Conservation (phyloP, 2,113 vertebrate species). For the Hippocampus barbouri region DNA sequence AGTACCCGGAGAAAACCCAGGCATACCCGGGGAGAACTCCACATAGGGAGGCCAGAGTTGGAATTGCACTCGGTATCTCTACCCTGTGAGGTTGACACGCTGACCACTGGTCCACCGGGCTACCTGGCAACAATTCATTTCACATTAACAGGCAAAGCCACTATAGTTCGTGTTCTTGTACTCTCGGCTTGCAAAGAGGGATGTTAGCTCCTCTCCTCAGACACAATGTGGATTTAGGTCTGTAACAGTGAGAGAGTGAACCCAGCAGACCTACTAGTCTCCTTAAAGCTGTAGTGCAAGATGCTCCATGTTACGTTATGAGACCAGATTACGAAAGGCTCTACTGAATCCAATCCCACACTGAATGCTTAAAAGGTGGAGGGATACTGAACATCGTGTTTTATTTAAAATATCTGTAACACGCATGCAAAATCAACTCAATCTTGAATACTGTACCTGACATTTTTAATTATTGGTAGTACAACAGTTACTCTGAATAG, state of each 20-base stretch:
- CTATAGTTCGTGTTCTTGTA: too few species aligned
- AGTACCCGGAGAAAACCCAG: too few species aligned
- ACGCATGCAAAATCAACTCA: neutral
- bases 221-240: constrained; percentile 44
- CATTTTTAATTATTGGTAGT: neutral
- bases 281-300: constrained; percentile 41
- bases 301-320: constrained; percentile 24
- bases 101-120: too few species aligned
- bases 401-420: neutral
- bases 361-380: constrained; percentile 1
- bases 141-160: neutral
- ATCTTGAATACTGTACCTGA: neutral
- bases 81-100: too few species aligned
- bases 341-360: neutral
- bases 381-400: neutral
- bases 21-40: too few species aligned
- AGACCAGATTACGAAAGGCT: constrained; percentile 38
- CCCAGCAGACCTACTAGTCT: constrained; percentile 39
- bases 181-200: neutral
- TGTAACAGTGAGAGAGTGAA: constrained; percentile 13
- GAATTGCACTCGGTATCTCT: too few species aligned
- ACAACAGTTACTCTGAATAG: neutral
- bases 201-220: constrained; percentile 17
- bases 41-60: too few species aligned
- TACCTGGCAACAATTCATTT: too few species aligned